A percentile compares a stretch with the other conserved stretches of the same genome.
phyloP scores from a whole-genome alignment of 1,140 invertebrate genomes.

The Hypsibius dujardini region DNA sequence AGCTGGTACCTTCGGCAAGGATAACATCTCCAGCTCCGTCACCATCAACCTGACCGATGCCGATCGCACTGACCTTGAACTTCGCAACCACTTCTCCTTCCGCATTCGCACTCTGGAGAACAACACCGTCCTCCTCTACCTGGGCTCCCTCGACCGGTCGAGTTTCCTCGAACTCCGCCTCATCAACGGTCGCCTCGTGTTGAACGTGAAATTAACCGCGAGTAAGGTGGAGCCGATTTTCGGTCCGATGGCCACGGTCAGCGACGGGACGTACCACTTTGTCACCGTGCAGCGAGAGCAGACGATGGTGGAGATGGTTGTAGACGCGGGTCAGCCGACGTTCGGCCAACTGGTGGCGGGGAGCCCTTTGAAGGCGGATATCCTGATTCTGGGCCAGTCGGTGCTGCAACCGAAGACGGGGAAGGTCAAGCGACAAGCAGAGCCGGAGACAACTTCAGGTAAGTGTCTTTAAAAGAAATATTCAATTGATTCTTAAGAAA shows the following conservation, averaged over 20 bases:
- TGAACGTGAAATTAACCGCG: background rate
- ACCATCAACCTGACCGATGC: conserved; percentile 17
- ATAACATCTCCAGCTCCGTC: conserved; percentile 44
- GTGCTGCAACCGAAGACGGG: conserved; percentile 24
- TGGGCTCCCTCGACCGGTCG: background rate
- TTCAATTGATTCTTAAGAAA: too few species aligned
- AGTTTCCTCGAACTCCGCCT: background rate
- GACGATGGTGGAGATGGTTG: background rate
- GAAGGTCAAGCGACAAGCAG: conserved; percentile 7
- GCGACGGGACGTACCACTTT: background rate
- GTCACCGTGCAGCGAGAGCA: background rate
- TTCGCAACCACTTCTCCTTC: background rate
- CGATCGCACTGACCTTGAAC: background rate
- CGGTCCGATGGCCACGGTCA: background rate
- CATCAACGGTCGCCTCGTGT: background rate
- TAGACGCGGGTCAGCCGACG: background rate
- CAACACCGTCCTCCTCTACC: background rate
- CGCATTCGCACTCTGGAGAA: background rate
- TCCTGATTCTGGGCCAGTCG: conserved; percentile 49
- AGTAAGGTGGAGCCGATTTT: background rate
- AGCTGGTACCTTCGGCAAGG: conserved; percentile 72
- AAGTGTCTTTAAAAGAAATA: too few species aligned
- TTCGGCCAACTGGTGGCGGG: conserved; percentile 53
- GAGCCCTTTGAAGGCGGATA: conserved; percentile 52
- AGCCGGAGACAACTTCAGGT: background rate